Evolutionary conservation across 2,797 vertebrate genomes (phyloP).

Genomic region (Amazonetta brasiliensis): DNA sequence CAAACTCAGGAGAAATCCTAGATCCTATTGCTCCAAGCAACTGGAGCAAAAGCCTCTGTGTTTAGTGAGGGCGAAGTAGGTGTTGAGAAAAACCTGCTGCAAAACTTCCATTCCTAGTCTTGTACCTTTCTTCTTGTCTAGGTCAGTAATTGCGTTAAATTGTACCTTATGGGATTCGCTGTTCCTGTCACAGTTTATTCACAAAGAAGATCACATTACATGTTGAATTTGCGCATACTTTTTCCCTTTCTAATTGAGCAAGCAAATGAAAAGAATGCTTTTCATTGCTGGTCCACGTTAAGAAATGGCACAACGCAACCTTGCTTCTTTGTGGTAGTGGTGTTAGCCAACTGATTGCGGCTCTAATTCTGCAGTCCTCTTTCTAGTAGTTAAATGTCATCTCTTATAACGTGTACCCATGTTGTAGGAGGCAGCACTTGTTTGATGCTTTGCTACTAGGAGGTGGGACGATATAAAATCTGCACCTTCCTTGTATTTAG

Average conservation of each 20-base stretch:
- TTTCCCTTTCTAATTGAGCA: not conserved
- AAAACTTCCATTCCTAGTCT: not conserved
- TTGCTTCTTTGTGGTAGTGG: not conserved
- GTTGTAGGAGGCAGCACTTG: not conserved
- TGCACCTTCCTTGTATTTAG: not conserved
- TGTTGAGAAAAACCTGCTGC: not conserved
- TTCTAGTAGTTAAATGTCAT: not conserved
- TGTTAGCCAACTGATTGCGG: rapidly evolving
- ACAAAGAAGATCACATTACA: not conserved
- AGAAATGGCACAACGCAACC: not conserved
- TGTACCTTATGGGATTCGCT: not conserved
- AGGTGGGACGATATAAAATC: not conserved
- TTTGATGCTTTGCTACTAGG: not conserved
- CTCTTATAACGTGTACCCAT: not conserved
- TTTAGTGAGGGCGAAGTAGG: not conserved
- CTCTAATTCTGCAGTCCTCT: not conserved
- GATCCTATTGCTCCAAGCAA: not conserved
- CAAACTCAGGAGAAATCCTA: not conserved
- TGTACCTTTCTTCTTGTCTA: not conserved
- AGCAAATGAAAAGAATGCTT: not conserved
- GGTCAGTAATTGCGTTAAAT: not conserved
- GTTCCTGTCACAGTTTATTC: not conserved
- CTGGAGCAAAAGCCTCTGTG: too few relatives aligned
- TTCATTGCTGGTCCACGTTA: not conserved
- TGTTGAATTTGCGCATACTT: not conserved